phyloP scores from a whole-genome alignment of 2,888 invertebrate species.

The Mactromeris polynyma region DNA sequence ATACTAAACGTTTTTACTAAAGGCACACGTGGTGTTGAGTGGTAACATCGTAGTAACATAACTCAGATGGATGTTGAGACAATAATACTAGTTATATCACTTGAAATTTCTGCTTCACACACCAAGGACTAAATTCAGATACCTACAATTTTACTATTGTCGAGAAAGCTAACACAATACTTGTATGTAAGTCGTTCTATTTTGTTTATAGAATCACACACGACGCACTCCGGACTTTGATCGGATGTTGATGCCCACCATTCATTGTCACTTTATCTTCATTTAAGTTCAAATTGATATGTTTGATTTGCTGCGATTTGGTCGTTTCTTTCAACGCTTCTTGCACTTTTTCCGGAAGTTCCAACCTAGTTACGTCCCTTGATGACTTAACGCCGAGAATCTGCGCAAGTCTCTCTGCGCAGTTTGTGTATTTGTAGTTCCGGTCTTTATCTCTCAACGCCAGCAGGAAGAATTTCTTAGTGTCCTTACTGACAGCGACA shows the following conservation, averaged over 20 bases:
- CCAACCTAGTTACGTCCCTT: conserved; percentile 14
- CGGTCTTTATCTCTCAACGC: conserved; percentile 56
- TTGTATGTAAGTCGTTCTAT: no score
- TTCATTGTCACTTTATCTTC: conserved; percentile 19
- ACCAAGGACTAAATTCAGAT: no score
- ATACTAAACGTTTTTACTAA: no score
- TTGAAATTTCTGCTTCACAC: no score
- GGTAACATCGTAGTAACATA: no score
- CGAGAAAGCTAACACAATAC: no score
- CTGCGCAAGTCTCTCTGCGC: conserved; percentile 35
- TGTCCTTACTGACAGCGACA: conserved; percentile 63
- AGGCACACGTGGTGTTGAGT: no score
- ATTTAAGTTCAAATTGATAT: conserved; percentile 45
- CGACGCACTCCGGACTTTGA: neutral
- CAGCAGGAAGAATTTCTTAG: conserved; percentile 62
- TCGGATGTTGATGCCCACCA: neutral
- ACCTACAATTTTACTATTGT: no score
- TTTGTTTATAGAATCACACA: neutral
- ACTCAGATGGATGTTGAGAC: no score
- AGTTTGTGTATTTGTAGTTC: conserved; percentile 30
- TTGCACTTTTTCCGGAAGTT: conserved; percentile 49
- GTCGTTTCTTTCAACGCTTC: conserved; percentile 59
- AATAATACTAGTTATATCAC: no score
- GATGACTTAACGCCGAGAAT: conserved; percentile 43
- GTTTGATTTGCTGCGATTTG: conserved; percentile 60